Base-by-base conservation (phyloP, 2,113 vertebrate species). In the Tyto alba region DNA sequence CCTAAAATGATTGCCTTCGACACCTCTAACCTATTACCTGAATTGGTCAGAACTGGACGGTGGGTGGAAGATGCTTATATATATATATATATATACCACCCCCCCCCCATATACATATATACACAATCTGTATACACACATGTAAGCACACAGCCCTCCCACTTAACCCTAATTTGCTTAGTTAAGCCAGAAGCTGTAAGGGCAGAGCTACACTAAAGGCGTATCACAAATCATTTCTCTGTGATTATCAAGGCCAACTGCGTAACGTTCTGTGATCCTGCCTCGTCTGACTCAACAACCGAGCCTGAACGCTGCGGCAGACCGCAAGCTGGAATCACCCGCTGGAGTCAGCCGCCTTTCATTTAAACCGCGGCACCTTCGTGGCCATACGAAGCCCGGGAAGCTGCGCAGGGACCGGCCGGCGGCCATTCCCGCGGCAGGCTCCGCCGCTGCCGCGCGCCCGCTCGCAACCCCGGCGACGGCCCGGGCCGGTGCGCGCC, bases 291-390 rank as follows among this genome's bases (percentile, higher is more conserved):
- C 34, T 72, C 52, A 72, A 10, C 1, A 1, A 29, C 8, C 47
- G 25, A 16, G 26, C 77, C 8, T 1, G 1, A 77, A 50, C 17
- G 10, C n/a, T n/a, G n/a, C 27, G 25, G 9, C 64, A 63, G 41
- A 43, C 72, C 27, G 12, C 66, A 64, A 41, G 1, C 11, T 34
- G 21, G 75, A 81, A 75, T 43, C 36, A 81, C 7, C 16, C 66
- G 53, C 32, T 23, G 25, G 57, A 57, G 25, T 53, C 0, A 41
- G 21, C 5, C 0, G 0, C 34, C 69, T 90, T 66, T 77, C 47
- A 52, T 71, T 72, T 72, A 85, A 64, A 53, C 7, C 4, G 30
- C 60, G 30, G 40, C 56, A 82, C 12, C 12, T 66, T 76, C 30
- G 47, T 7, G 60, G 64, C 63, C 59, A 57, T 32, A 18, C 0